Evolutionary conservation across 2,113 vertebrate genomes (phyloP).

Genomic region (Semicossyphus pulcher): DNA sequence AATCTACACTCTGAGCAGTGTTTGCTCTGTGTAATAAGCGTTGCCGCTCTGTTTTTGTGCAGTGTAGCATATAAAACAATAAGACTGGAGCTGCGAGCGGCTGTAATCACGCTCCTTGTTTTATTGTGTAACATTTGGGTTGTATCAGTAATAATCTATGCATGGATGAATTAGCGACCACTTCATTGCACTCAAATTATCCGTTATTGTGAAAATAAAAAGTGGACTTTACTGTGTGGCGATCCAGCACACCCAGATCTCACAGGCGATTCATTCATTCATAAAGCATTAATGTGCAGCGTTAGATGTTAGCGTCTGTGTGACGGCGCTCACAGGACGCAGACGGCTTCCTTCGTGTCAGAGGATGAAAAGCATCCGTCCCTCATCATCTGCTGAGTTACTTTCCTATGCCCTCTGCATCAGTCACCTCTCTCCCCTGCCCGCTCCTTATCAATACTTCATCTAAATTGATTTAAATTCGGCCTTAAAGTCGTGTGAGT

Average conservation of each 20-base stretch:
- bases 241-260: background rate
- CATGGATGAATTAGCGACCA: background rate
- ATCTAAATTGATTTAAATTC: slow-evolving; percentile 74
- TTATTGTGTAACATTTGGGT: slow-evolving; percentile 42
- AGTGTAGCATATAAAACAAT: slow-evolving; percentile 67
- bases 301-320: slow-evolving; percentile 39
- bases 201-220: slow-evolving; percentile 18
- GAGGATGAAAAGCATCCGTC: slow-evolving; percentile 61
- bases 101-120: slow-evolving; percentile 61
- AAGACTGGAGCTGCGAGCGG: slow-evolving; percentile 25
- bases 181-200: slow-evolving; percentile 6
- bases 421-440: slow-evolving; percentile 41
- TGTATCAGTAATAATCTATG: slow-evolving; percentile 27
- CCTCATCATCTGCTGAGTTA: slow-evolving; percentile 36
- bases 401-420: slow-evolving; percentile 51
- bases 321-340: slow-evolving; percentile 14
- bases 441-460: slow-evolving; percentile 61
- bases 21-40: slow-evolving; percentile 47
- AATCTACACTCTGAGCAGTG: slow-evolving; percentile 47
- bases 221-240: background rate
- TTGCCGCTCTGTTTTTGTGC: slow-evolving; percentile 58
- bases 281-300: slow-evolving; percentile 47
- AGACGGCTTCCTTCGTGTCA: slow-evolving; percentile 51
- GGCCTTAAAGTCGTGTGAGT: slow-evolving; percentile 56
- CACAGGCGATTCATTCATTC: slow-evolving; percentile 47